These are phyloP conservation scores for Drosophila limbata DNA, from an alignment of 2,888 invertebrate species.

Conservation along the genomic window DNA sequence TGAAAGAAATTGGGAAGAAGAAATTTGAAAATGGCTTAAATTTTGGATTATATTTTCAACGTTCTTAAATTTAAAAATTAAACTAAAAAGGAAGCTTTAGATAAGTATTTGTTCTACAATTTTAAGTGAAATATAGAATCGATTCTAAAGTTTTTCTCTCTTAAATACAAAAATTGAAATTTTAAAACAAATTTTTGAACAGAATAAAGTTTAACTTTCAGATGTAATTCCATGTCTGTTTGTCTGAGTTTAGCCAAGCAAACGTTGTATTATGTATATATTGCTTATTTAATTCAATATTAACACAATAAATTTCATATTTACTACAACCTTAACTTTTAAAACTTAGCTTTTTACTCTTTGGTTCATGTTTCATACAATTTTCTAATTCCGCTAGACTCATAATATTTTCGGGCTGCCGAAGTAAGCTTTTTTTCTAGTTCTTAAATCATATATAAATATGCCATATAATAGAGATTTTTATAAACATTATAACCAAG, in stretches of 20 bases:
- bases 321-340: background rate
- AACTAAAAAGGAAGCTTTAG: background rate
- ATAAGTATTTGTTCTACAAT: background rate
- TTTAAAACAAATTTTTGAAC: background rate
- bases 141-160: background rate
- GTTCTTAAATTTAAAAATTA: background rate
- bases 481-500: conserved; percentile 16
- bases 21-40: background rate
- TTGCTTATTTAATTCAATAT: background rate
- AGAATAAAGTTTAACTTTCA: background rate
- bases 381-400: conserved; percentile 2
- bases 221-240: background rate
- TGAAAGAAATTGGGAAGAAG: background rate
- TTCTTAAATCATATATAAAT: conserved; percentile 5
- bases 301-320: background rate
- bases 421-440: background rate
- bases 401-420: background rate
- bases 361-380: conserved; percentile 1
- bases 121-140: background rate
- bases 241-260: background rate
- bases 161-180: no score
- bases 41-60: background rate
- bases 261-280: background rate
- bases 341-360: background rate
- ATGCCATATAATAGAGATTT: conserved; percentile 12